A percentile compares a stretch with the other conserved stretches of the same genome.
These are phyloP conservation scores for Melikaiella ostensackeni DNA, from an alignment of 2,888 invertebrate species.

Conservation along the genomic window DNA sequence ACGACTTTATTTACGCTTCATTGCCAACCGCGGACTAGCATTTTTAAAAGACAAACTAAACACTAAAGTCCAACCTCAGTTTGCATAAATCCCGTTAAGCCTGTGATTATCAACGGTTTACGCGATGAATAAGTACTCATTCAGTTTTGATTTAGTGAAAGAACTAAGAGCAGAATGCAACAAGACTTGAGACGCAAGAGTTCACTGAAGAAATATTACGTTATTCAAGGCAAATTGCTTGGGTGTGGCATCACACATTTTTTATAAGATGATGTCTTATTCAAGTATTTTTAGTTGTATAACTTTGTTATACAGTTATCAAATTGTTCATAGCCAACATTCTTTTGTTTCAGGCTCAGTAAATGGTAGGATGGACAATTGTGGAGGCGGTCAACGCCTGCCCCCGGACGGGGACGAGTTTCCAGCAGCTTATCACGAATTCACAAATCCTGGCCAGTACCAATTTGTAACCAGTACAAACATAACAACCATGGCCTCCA, in stretches of 20 bases:
- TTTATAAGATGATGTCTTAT: constrained; percentile 2
- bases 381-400: constrained; percentile 84
- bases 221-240: constrained; percentile 32
- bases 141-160: constrained; percentile 50
- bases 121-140: constrained; percentile 50
- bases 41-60: constrained; percentile 18
- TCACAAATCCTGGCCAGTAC: constrained; percentile 72
- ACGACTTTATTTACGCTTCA: constrained; percentile 33
- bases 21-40: constrained; percentile 15
- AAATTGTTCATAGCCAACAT: background rate
- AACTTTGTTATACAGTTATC: background rate
- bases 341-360: constrained; percentile 66
- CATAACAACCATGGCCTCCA: constrained; percentile 51
- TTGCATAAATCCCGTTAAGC: constrained; percentile 38
- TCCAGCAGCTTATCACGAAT: constrained; percentile 84
- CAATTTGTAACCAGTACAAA: constrained; percentile 54
- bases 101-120: constrained; percentile 44
- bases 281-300: background rate
- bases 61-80: constrained; percentile 17
- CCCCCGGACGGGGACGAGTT: constrained; percentile 92
- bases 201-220: constrained; percentile 33
- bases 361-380: constrained; percentile 78
- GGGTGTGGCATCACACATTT: constrained; percentile 26
- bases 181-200: background rate
- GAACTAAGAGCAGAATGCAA: constrained; percentile 19